Evolutionary conservation across 2,113 vertebrate genomes (phyloP), one percentile per base, ranked within the genome.

Genomic region (Astatoreochromis straeleni): DNA sequence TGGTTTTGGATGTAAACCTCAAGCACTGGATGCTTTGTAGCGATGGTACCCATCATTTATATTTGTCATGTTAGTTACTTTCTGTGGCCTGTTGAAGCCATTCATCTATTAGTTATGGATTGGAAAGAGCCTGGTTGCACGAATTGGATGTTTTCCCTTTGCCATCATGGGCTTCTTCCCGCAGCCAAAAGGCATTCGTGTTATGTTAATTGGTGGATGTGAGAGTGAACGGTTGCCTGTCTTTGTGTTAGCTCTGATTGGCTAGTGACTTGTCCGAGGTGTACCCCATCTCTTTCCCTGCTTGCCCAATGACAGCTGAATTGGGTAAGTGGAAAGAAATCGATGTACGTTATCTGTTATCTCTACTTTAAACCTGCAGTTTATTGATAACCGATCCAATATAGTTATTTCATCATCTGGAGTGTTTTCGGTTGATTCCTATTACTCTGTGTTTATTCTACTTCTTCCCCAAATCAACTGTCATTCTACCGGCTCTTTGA

Each of bases 401-500:
- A 31, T 78, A 78, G 24, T 19, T 10, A 26, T 45, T 26, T 73
- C 12, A 7, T 55, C 13, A 33, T 55, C 35, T 55, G 35, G 24
- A 58, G 80, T 17, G 53, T 14, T 57, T 81, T 26, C 0, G 5
- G 26, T 55, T 84, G 5, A 19, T 78, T 78, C 16, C 42, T 49
- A 19, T 78, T 29, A 31, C 21, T 79, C 19, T 75, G 35, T n/a
- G 45, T 26, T 83, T n/a, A 75, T 5, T 57, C 5, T 42, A 21
- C 14, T 40, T 40, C 38, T 45, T 63, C 45, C 63, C n/a, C 4
- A 4, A 82, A 82, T 91, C 78, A 84, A 65, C 88, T 85, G 68
- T 47, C 51, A 24, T 82, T 57, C 38, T 79, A 86, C 83, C 17
- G 80, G 75, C 86, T 58, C 26, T 90, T 92, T 92, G 90, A 90